Conservation (phyloP, 2,888 invertebrate genomes). For the Urechis unicinctus region DNA sequence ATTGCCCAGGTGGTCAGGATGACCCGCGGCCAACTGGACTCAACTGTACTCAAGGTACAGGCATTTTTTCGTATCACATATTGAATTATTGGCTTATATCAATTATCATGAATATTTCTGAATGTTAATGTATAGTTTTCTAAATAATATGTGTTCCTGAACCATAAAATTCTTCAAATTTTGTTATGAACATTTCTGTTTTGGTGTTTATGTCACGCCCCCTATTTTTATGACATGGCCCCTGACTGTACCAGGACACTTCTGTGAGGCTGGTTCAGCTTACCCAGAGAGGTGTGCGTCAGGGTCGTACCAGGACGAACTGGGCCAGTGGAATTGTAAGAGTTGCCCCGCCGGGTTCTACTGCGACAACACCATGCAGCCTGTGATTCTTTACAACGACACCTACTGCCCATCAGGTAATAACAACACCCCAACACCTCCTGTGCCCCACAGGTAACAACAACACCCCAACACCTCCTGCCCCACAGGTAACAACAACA, state of each 20-base stretch:
- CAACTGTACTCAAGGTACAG: constrained; percentile 35
- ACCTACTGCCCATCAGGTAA: constrained; percentile 30
- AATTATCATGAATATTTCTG: background rate
- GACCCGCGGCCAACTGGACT: constrained; percentile 27
- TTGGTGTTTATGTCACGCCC: no score
- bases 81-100: background rate
- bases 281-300: constrained; percentile 31
- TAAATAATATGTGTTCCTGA: no score
- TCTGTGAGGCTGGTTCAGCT: constrained; percentile 32
- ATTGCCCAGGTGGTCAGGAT: constrained; percentile 41
- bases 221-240: no score
- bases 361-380: constrained; percentile 35
- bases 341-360: constrained; percentile 40
- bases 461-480: no score
- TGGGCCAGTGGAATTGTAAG: constrained; percentile 33
- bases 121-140: background rate
- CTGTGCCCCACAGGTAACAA: no score
- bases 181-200: background rate
- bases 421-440: no score
- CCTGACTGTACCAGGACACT: constrained; percentile 38
- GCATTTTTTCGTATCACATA: background rate
- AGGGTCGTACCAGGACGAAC: constrained; percentile 32
- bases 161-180: background rate
- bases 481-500: no score
- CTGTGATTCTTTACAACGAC: constrained; percentile 38